Evolutionary conservation across 2,113 vertebrate genomes (phyloP).

Genomic region (Symphodus melops): DNA sequence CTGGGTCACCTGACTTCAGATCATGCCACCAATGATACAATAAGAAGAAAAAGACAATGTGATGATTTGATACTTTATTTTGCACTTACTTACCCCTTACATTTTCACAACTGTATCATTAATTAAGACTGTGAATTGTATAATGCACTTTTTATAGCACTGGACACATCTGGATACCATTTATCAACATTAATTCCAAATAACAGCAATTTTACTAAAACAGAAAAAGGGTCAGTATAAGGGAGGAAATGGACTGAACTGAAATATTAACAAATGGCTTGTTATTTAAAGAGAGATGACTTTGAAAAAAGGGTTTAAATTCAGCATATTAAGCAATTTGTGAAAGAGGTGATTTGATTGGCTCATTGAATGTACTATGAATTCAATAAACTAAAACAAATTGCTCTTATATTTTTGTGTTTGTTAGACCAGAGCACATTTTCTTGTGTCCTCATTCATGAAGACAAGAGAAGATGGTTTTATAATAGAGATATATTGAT

Average conservation of each 20-base stretch:
- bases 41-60: neutral
- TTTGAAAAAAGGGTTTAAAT: slow-evolving; percentile 11
- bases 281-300: slow-evolving; percentile 7
- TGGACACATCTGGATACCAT: neutral
- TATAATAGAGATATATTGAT: too few relatives aligned
- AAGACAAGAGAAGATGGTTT: neutral
- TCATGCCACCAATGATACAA: neutral
- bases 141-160: slow-evolving; percentile 4
- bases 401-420: neutral
- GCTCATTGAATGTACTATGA: slow-evolving; percentile 9
- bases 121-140: neutral
- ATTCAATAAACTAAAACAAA: neutral
- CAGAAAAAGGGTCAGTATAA: slow-evolving; percentile 11
- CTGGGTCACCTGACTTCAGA: slow-evolving; percentile 47
- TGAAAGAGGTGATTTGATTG: slow-evolving; percentile 15
- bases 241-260: neutral
- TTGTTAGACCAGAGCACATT: too few relatives aligned
- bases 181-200: neutral
- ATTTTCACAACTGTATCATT: neutral
- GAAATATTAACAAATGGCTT: slow-evolving; percentile 7
- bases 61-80: slow-evolving; percentile 14
- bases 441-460: too few relatives aligned
- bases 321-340: neutral
- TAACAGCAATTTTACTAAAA: slow-evolving; percentile 25
- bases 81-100: neutral